These are phyloP conservation scores for Plemyria rubiginata DNA, from an alignment of 2,888 invertebrate species.

Conservation along the genomic window DNA sequence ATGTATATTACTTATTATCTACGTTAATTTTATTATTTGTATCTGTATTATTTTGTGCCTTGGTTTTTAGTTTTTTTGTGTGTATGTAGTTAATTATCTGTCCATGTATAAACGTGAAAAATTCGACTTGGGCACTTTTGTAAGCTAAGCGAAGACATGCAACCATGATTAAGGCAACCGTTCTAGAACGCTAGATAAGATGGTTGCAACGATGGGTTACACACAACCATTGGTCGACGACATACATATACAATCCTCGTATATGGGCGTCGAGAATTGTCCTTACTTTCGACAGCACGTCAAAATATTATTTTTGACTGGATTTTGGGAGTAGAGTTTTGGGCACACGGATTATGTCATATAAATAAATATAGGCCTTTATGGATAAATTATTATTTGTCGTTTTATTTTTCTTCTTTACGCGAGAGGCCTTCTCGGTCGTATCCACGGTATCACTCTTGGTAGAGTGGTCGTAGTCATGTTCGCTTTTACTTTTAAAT, in stretches of 20 bases:
- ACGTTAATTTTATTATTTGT: no score
- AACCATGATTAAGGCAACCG: neutral
- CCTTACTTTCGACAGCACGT: conserved; percentile 18
- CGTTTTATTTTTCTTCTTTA: conserved; percentile 41
- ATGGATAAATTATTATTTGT: conserved; percentile 64
- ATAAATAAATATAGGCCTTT: conserved; percentile 77
- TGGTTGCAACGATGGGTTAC: conserved; percentile 1
- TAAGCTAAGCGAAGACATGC: neutral
- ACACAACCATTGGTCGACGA: neutral
- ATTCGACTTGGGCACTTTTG: neutral
- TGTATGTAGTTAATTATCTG: no score
- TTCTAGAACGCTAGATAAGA: conserved; percentile 9
- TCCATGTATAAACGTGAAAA: neutral
- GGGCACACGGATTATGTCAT: conserved; percentile 64
- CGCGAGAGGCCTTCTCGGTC: no score
- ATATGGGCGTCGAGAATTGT: neutral
- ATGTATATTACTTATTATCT: no score
- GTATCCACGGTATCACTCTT: no score
- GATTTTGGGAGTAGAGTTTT: conserved; percentile 24
- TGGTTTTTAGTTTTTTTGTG: no score
- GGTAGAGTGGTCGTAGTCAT: no score
- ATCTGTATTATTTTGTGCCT: no score
- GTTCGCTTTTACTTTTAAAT: no score
- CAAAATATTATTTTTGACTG: conserved; percentile 24
- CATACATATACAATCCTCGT: neutral